These are phyloP conservation scores for Limosa lapponica DNA, from an alignment of 2,797 vertebrate genomes.

Conservation along the genomic window DNA sequence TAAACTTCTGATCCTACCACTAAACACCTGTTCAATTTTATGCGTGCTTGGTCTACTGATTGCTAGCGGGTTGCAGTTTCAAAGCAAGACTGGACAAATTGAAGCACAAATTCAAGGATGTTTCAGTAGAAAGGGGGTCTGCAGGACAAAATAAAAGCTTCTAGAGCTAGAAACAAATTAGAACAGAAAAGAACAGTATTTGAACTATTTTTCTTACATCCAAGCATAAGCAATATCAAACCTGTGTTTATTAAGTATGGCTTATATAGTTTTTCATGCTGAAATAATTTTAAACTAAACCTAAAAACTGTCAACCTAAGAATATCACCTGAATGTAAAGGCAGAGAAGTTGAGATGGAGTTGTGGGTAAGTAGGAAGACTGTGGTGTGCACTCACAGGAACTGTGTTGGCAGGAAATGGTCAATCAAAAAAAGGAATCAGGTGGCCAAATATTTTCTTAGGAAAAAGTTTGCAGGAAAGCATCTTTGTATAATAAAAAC, in stretches of 20 bases:
- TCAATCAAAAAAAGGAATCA: background rate
- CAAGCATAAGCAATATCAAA: background rate
- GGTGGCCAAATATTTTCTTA: conserved; percentile 15
- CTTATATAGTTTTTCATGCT: background rate
- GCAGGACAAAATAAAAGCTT: background rate
- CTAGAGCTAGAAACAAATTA: background rate
- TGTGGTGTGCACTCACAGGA: background rate
- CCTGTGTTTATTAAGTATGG: background rate
- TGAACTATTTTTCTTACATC: background rate
- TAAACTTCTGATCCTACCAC: background rate
- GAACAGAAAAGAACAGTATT: background rate
- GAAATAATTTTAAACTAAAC: background rate
- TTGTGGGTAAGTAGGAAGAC: background rate
- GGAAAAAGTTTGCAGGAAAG: conserved; percentile 24
- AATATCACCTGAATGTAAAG: background rate
- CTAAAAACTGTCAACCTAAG: background rate
- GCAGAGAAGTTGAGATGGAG: background rate
- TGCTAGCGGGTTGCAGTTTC: background rate
- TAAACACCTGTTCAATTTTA: background rate
- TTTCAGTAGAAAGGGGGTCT: background rate
- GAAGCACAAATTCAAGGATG: background rate
- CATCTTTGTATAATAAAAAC: background rate
- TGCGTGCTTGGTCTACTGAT: background rate
- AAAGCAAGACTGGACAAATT: background rate
- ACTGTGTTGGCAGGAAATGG: background rate